Percentiles rank a stretch among this genome's conserved stretches.
These are phyloP conservation scores for Eulacestoma nigropectus DNA, from an alignment of 2,113 vertebrate genomes.

Conservation along the genomic window DNA sequence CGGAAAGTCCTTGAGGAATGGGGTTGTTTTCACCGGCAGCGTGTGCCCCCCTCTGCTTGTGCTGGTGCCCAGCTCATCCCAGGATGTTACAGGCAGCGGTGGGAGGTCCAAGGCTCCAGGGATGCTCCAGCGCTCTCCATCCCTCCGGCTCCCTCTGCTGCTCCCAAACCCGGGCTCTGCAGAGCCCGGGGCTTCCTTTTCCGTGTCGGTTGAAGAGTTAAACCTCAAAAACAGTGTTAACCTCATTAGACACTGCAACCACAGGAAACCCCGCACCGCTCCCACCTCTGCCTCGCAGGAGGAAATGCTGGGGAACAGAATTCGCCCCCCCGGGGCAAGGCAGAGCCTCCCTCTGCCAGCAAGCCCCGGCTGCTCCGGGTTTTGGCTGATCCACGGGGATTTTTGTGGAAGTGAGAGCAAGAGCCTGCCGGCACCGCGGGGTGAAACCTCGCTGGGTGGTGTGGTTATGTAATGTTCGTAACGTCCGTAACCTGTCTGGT, in stretches of 20 bases:
- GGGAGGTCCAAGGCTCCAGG: neutral
- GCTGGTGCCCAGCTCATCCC: neutral
- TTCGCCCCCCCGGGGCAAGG: neutral
- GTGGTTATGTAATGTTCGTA: rapidly evolving
- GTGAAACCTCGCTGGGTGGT: rapidly evolving
- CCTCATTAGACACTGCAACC: conserved; percentile 31
- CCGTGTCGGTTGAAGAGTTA: neutral
- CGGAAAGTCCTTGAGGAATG: rapidly evolving
- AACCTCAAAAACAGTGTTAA: conserved; percentile 43
- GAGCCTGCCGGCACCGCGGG: rapidly evolving
- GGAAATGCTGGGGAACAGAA: neutral
- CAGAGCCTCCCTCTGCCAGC: neutral
- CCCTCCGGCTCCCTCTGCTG: neutral
- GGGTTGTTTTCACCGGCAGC: rapidly evolving
- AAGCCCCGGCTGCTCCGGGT: rapidly evolving
- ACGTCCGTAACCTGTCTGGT: rapidly evolving
- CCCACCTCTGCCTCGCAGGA: neutral
- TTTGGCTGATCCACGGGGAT: rapidly evolving
- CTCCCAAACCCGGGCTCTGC: neutral
- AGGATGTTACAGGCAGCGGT: rapidly evolving
- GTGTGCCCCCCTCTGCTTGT: neutral
- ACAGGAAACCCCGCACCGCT: conserved; percentile 33
- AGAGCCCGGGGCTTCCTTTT: neutral
- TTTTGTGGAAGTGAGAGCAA: neutral
- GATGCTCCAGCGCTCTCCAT: neutral